These are phyloP conservation scores for Donacobius atricapilla DNA, from an alignment of 2,113 vertebrate species.

Conservation along the genomic window DNA sequence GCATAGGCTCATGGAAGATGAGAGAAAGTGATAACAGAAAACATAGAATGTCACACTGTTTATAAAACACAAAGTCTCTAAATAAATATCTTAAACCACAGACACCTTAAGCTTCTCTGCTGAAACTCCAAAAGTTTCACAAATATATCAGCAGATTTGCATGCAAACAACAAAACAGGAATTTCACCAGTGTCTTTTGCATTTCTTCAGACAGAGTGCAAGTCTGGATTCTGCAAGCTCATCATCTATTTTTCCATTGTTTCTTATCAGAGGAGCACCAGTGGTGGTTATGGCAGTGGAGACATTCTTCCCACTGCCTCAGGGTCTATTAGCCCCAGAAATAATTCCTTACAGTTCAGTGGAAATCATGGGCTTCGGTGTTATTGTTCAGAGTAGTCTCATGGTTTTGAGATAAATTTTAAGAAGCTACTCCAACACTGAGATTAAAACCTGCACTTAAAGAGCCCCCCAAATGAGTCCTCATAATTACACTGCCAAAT, in stretches of 20 bases:
- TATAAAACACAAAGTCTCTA: neutral
- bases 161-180: neutral
- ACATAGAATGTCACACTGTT: neutral
- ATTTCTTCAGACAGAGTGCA: neutral
- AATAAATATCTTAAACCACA: neutral
- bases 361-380: neutral
- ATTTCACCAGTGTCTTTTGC: neutral
- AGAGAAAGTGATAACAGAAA: neutral
- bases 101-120: neutral
- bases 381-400: neutral
- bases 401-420: neutral
- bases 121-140: neutral
- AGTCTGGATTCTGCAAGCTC: neutral
- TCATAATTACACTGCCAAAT: neutral
- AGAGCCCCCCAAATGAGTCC: neutral
- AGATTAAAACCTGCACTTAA: neutral
- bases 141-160: neutral
- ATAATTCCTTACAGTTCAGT: neutral
- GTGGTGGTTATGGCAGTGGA: neutral
- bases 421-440: neutral
- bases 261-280: neutral
- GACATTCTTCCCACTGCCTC: neutral
- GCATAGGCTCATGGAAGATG: neutral
- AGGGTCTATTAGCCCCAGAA: fast-evolving
- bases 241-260: neutral